Percentiles rank a stretch among this genome's conserved stretches.
Conservation (phyloP, 23 tunicate genomes). For the Ascidia mentula region DNA sequence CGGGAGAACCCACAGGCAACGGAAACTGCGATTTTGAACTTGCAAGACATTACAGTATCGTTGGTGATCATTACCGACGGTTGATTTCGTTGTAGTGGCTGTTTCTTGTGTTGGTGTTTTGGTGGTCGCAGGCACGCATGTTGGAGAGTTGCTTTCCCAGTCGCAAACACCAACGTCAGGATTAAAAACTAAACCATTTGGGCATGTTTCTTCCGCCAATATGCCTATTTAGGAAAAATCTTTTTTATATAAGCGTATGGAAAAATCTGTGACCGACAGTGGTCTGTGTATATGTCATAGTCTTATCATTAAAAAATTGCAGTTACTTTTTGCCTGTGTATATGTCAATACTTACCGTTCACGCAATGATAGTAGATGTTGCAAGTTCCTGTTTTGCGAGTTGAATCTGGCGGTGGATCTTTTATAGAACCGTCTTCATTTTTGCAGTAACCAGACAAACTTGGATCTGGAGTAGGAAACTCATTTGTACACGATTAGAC, state of each 20-base stretch:
- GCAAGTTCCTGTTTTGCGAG: background rate
- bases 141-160: background rate
- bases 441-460: background rate
- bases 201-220: constrained; percentile 9
- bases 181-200: constrained; percentile 23
- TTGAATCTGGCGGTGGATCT: background rate
- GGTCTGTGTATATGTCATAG: no score
- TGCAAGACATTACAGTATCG: no score
- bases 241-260: no score
- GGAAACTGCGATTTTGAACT: no score
- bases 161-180: constrained; percentile 22
- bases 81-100: no score
- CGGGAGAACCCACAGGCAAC: no score
- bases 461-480: background rate
- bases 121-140: background rate
- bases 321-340: no score
- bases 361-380: background rate
- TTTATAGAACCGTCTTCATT: background rate
- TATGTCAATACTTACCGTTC: background rate
- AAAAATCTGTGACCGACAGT: no score
- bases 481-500: no score
- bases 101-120: no score
- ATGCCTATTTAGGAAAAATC: background rate
- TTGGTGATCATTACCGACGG: no score
- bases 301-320: no score